Evolutionary conservation across 2,888 invertebrate species (phyloP).

Genomic region (Drosophila mimetica): DNA sequence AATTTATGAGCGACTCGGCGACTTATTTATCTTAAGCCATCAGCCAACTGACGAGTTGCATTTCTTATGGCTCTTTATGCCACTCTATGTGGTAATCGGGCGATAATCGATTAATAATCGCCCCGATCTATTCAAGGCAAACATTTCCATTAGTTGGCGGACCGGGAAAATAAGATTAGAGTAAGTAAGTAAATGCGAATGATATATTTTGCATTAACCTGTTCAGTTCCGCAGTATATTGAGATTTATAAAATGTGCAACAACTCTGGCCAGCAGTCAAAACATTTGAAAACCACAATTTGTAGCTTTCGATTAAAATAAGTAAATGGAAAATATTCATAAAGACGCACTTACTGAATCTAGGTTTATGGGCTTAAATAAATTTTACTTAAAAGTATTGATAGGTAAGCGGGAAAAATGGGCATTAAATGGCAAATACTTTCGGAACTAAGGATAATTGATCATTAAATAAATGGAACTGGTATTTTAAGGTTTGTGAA

Average conservation of each 20-base stretch:
- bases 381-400: neutral
- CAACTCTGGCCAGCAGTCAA: neutral
- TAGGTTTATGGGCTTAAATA: neutral
- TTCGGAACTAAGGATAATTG: constrained; percentile 1
- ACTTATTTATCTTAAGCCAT: constrained; percentile 3
- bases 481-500: neutral
- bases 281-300: neutral
- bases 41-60: neutral
- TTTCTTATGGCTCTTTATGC: constrained; percentile 1
- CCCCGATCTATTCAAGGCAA: neutral
- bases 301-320: neutral
- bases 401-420: neutral
- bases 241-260: neutral
- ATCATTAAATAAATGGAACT: neutral
- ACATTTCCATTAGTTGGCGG: constrained; percentile 14
- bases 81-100: constrained; percentile 17
- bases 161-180: neutral
- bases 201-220: neutral
- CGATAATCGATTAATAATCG: constrained; percentile 13
- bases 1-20: constrained; percentile 12
- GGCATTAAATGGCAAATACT: neutral
- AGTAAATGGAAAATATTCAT: neutral
- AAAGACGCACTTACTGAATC: neutral
- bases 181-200: neutral
- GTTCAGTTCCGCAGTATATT: neutral